Evolutionary conservation across 2,888 invertebrate species (phyloP), one percentile per base, ranked within the genome.

Genomic region (Micropterix aruncella): DNA sequence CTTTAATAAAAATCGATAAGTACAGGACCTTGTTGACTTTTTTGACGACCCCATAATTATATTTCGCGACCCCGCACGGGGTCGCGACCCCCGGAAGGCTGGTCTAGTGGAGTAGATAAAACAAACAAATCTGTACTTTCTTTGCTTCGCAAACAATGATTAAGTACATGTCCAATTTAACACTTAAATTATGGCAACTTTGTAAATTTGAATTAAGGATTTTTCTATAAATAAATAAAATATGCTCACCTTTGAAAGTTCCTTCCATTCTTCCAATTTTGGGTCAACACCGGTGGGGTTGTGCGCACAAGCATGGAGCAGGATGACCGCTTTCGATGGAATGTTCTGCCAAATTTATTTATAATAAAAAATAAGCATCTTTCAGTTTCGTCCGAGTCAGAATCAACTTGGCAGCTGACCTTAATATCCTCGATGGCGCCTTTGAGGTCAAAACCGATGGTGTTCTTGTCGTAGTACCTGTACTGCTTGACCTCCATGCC

Each of bases 241-340:
- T 38, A 17, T 12, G 44, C 36, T 45, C 3, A 92, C 65, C 53
- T 77, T 61, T 1, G 92, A 91, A 2, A 97, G 70, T 64, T 92
- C 84, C 45, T 77, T 70, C 97, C 97, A 99, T 60, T 95, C 91
- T 45, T 87, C 84, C 3, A 75, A 75, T 48, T 69, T 80, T 2
- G 93, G 93, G 66, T 94, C 94, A 2, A 94, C 91, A 14, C 94
- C 94, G 18, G 97, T 99, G 12, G 97, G 97, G 70, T 99, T 97
- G 67, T 97, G 97, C 4, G 97, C 96, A 66, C 96, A 97, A 1
- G 96, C 96, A 62, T 97, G 97, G 37, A 99, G 67, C 46, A 99
- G 66, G 53, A 99, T 82, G 7, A 95, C 78, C 1, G 95, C 86
- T 42, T 80, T 82, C 57, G 88, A 84, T 0, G 96, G 96, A 40